Base-by-base conservation (phyloP, 2,888 invertebrate genomes). In the Hemaris fuciformis region DNA sequence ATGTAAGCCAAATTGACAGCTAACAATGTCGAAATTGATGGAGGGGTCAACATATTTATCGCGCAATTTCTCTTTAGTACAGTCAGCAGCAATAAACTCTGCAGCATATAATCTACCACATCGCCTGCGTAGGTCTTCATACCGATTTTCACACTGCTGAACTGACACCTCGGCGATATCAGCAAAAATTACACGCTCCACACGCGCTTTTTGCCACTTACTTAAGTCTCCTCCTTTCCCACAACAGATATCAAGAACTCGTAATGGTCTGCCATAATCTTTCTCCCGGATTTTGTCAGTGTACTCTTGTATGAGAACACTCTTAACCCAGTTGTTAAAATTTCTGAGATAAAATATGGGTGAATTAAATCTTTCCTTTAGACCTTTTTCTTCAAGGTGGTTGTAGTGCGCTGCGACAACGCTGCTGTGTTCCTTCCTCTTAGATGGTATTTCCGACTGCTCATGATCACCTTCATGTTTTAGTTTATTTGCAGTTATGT, bases 281-380 rank as follows among this genome's bases (percentile, higher is more conserved):
- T 94, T 95, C 69, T 94, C 93, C 76, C 94, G 95, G 53, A 95
- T 93, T 84, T 94, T 95, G 67, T 91, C 94, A 75, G 95, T 90
- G 86, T 96, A 96, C 88, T 96, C 95, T 94, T 97, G 95, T 74
- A 99, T 99, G 0, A 99, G 93, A 93, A 98, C 97, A 85, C 98
- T 97, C 91, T 99, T 99, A 13, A 99, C 95, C 99, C 99, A 99
- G 86, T 99, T 99, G 86, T 99, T 99, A 82, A 99, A 99, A 88
- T 99, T 99, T 70, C 99, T 94, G 93, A 99, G 94, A 82, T 97
- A 96, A 76, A 97, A 96, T 73, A 99, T 99, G 25, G 98, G 95
- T 25, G 99, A 99, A 76, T 97, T 95, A 69, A 95, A 95, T 57
- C 99, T 94, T 72, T 96, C 96, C 57, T 93, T 94, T 42, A 97